phyloP scores from a whole-genome alignment of 2,113 vertebrate genomes.

The Hassar affinis region DNA sequence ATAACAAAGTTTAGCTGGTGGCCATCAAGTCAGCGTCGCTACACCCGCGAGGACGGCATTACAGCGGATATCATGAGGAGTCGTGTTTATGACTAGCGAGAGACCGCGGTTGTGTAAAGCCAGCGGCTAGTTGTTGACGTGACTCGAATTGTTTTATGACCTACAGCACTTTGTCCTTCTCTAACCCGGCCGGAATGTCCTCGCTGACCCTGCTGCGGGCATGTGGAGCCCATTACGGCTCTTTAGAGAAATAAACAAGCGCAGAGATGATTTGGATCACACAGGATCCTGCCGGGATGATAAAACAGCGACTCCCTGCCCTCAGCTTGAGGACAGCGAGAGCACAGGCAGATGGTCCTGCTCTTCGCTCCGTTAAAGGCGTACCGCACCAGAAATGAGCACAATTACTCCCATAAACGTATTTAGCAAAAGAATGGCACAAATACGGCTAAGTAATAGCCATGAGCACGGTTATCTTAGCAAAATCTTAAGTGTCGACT shows the following conservation, averaged over 20 bases:
- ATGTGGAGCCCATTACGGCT: conserved; percentile 36
- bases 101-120: conserved; percentile 27
- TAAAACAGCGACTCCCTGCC: conserved; percentile 31
- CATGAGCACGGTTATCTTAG: background rate
- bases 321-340: conserved; percentile 39
- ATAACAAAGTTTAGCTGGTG: background rate
- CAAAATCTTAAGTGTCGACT: background rate
- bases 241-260: conserved; percentile 45
- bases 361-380: background rate
- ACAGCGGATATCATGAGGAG: background rate
- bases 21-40: background rate
- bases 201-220: conserved; percentile 26
- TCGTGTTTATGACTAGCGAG: background rate
- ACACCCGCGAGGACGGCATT: background rate
- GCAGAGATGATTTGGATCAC: conserved; percentile 21
- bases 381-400: background rate
- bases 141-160: conserved; percentile 5
- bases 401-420: background rate
- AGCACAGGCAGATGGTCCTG: conserved; percentile 18
- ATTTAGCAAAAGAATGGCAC: background rate
- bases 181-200: conserved; percentile 44
- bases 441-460: background rate
- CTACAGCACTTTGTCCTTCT: conserved; percentile 30
- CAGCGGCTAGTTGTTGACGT: conserved; percentile 6
- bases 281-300: conserved; percentile 17